Evolutionary conservation across 1,140 invertebrate genomes (phyloP), one percentile per base, ranked within the genome.

Genomic region (Dolichoris vasculosae): DNA sequence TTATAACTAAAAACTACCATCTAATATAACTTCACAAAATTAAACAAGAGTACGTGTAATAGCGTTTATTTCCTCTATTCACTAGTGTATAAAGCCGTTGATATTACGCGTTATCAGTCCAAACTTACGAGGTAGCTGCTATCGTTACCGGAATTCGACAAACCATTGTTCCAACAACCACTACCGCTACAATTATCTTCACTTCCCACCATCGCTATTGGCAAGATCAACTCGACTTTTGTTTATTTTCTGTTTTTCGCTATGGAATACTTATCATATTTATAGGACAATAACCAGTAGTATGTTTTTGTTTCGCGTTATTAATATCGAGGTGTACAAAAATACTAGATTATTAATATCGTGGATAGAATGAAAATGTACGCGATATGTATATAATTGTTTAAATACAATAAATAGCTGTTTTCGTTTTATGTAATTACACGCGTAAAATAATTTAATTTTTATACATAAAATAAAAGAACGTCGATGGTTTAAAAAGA

Each of bases 91-190:
- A 76, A 83, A 83, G 55, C n/a, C 38, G 71, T 64, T 46, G 38
- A 83, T 83, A 73, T n/a, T 13, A 35, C 0, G 59, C 15, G 40
- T 77, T 84, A 78, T 84, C 82, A 26, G 26, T 20, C 23, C 30
- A n/a, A 48, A 84, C 40, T 84, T 84, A 84, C 71, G 82, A 84
- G 26, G 17, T 67, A 43, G 7, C 23, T 77, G 40, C 55, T 78
- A 78, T 78, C 73, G 7, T 78, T 43, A 30, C n/a, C 35, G 43
- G 32, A 23, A 43, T 84, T 78, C 35, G 23, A 67, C 23, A 30
- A 26, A 15, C 40, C 38, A 69, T 84, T 84, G 75, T 77, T 84
- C n/a, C n/a, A n/a, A n/a, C n/a, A n/a, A n/a, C n/a, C n/a, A 69
- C 32, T 51, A 30, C 38, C 15, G 63, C 17, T 38, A 67, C 20